Percentiles rank a stretch among this genome's conserved stretches.
Evolutionary conservation across 2,113 vertebrate genomes (phyloP).

Genomic region (Columba livia): DNA sequence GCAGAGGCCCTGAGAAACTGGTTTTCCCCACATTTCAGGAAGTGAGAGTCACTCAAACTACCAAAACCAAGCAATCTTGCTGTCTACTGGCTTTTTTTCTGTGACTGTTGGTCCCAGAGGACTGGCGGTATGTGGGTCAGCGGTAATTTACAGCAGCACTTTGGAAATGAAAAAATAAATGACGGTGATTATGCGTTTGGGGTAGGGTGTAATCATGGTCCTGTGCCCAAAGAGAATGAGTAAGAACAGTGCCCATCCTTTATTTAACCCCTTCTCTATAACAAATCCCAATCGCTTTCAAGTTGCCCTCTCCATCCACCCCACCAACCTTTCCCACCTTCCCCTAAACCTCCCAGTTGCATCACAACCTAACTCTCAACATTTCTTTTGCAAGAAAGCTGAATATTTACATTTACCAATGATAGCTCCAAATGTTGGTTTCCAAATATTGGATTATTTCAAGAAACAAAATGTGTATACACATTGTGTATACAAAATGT

Average conservation of each 20-base stretch:
- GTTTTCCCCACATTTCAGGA: background rate
- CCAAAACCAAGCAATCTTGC: background rate
- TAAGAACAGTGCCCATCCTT: background rate
- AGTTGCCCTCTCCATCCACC: accelerated
- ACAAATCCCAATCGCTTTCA: background rate
- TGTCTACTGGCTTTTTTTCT: background rate
- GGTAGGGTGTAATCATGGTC: background rate
- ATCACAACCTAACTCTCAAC: background rate
- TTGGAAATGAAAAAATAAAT: background rate
- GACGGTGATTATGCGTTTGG: background rate
- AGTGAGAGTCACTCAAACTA: background rate
- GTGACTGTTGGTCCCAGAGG: background rate
- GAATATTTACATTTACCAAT: background rate
- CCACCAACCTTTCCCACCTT: background rate
- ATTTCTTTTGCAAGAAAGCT: background rate
- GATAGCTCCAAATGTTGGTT: background rate
- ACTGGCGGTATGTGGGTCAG: background rate
- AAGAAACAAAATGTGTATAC: background rate
- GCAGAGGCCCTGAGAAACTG: background rate
- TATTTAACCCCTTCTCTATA: background rate
- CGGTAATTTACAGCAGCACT: background rate
- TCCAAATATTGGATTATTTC: background rate
- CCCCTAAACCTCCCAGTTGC: background rate
- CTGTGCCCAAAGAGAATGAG: background rate
- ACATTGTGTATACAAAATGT: background rate